These are phyloP conservation scores for Dryobota labecula DNA, from an alignment of 2,888 invertebrate species.

Conservation along the genomic window DNA sequence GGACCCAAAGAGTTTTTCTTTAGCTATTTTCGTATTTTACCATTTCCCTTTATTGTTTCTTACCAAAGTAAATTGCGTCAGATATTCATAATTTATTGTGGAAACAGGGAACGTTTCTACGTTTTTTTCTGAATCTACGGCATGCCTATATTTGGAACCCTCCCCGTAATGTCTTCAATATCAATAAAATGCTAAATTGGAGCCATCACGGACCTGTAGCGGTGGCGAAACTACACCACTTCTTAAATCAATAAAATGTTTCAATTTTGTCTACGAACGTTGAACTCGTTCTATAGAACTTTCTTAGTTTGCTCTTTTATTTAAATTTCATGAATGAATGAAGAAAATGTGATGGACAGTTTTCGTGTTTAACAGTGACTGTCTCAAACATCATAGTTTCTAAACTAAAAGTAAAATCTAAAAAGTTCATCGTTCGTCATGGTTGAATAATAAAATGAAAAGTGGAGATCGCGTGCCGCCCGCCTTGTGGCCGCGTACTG, in stretches of 20 bases:
- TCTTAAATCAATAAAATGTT: slow-evolving; percentile 11
- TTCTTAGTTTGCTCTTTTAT: slow-evolving; percentile 19
- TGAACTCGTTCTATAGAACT: slow-evolving; percentile 39
- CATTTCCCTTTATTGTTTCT: slow-evolving; percentile 19
- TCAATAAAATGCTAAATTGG: slow-evolving; percentile 53
- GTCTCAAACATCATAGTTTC: slow-evolving; percentile 28
- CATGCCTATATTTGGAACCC: slow-evolving; percentile 43
- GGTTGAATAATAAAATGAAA: slow-evolving; percentile 70
- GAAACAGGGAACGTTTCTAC: slow-evolving; percentile 25
- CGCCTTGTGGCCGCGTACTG: slow-evolving; percentile 59
- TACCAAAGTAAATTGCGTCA: slow-evolving; percentile 35
- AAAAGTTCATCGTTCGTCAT: slow-evolving; percentile 81
- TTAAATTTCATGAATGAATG: slow-evolving; percentile 4
- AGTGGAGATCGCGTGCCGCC: slow-evolving; percentile 75
- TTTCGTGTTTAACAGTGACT: slow-evolving; percentile 14
- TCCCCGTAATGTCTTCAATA: slow-evolving; percentile 31
- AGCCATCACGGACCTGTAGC: slow-evolving; percentile 27
- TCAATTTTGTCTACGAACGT: slow-evolving; percentile 11
- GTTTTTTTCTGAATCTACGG: slow-evolving; percentile 8
- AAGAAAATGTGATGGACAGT: slow-evolving; percentile 25
- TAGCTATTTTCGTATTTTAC: slow-evolving; percentile 9
- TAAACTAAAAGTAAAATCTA: slow-evolving; percentile 66
- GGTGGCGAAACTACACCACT: slow-evolving; percentile 8
- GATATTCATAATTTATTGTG: slow-evolving; percentile 45
- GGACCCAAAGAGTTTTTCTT: background rate